Evolutionary conservation across 2,888 invertebrate species (phyloP).

Genomic region (Lasioglossum calceatum): DNA sequence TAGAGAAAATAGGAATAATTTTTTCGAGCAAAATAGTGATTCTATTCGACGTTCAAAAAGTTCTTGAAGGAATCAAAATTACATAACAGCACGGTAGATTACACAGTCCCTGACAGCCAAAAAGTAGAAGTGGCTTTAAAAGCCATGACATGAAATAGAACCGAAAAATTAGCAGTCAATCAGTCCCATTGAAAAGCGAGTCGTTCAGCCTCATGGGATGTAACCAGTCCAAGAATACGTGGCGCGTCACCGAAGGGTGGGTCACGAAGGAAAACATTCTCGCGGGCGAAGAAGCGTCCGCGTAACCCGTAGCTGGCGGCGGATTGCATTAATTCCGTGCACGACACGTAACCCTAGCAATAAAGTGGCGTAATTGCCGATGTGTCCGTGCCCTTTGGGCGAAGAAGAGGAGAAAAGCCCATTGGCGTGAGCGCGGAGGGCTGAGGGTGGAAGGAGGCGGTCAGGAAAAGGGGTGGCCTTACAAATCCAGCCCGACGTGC

Average conservation of each 20-base stretch:
- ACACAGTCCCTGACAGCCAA: not conserved
- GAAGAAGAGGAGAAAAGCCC: constrained; percentile 57
- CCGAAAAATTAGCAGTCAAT: not conserved
- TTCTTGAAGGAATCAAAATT: not conserved
- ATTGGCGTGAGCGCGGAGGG: constrained; percentile 35
- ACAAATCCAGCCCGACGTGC: constrained; percentile 74
- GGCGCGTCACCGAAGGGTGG: not conserved
- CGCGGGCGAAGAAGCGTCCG: constrained; percentile 16
- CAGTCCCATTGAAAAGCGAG: not conserved
- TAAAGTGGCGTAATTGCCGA: constrained; percentile 81
- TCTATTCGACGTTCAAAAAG: not conserved
- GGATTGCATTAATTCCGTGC: constrained; percentile 78
- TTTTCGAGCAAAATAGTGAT: not conserved
- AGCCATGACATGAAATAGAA: not conserved
- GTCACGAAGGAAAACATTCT: constrained; percentile 39
- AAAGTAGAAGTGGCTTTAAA: not conserved
- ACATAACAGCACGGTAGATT: not conserved
- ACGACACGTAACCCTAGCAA: constrained; percentile 79
- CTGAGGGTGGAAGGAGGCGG: constrained; percentile 17
- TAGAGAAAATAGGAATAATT: not conserved
- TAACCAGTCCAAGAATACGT: not conserved
- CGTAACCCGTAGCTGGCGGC: constrained; percentile 14
- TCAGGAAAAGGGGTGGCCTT: constrained; percentile 65
- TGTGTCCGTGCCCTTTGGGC: constrained; percentile 74
- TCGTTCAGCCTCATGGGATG: not conserved